phyloP scores from a whole-genome alignment of 2,888 invertebrate genomes.

The Melipona bicolor region DNA sequence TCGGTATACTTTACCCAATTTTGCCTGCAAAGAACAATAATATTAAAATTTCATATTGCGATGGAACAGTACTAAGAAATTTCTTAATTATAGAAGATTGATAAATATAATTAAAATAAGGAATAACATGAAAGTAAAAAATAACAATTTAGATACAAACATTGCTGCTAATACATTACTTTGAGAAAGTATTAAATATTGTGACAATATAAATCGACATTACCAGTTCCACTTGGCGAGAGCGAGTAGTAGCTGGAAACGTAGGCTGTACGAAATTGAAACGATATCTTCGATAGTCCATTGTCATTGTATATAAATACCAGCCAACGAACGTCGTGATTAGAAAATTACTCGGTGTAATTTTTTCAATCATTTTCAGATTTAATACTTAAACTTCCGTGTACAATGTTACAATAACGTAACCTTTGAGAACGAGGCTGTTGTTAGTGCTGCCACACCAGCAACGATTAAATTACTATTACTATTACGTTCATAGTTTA shows the following conservation, averaged over 20 bases:
- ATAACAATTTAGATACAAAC: background rate
- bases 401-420: fast-evolving
- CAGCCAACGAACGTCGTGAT: fast-evolving
- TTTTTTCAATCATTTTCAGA: background rate
- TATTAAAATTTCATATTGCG: background rate
- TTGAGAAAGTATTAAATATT: background rate
- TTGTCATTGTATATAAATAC: fast-evolving
- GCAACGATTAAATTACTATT: background rate
- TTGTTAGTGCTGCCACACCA: slow-evolving; percentile 5
- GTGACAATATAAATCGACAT: background rate
- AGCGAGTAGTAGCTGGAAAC: fast-evolving
- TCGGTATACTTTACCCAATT: background rate
- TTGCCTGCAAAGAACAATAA: background rate
- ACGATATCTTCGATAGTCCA: background rate
- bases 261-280: fast-evolving
- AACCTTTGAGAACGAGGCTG: background rate
- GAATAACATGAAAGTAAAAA: background rate
- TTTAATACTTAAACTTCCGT: background rate
- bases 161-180: background rate
- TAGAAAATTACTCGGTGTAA: fast-evolving
- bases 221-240: background rate
- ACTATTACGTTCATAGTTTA: background rate
- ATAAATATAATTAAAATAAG: background rate
- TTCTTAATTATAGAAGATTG: background rate
- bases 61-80: background rate